phyloP scores from a whole-genome alignment of 2,888 invertebrate species.

The Eilema griseolum region DNA sequence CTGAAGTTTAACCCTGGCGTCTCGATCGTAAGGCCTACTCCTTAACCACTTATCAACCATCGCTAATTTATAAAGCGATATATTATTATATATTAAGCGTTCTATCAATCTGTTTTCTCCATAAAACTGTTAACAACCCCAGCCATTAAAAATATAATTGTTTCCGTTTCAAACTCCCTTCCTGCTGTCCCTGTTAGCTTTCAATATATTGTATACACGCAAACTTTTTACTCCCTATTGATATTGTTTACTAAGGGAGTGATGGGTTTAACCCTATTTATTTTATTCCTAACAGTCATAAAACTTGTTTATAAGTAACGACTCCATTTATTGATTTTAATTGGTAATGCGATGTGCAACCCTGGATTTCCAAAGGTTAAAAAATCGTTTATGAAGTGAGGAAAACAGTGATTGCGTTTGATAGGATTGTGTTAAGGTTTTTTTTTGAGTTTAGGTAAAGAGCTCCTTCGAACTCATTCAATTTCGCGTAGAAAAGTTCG shows the following conservation, averaged over 20 bases:
- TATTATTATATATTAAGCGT: too few relatives aligned
- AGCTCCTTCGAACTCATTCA: too few relatives aligned
- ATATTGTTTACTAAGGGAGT: conserved; percentile 23
- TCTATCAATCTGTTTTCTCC: conserved; percentile 23
- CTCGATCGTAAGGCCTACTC: too few relatives aligned
- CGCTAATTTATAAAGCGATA: too few relatives aligned
- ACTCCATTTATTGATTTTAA: conserved; percentile 1
- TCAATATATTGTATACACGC: conserved; percentile 51
- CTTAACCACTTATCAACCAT: too few relatives aligned
- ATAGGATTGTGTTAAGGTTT: not conserved
- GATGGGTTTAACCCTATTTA: conserved; percentile 18
- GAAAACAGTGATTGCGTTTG: not conserved
- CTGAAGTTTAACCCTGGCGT: too few relatives aligned
- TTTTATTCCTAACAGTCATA: conserved; percentile 17
- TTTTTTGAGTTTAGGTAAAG: too few relatives aligned
- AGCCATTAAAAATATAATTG: conserved; percentile 51
- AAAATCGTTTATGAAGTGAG: not conserved
- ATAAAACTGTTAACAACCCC: conserved; percentile 27
- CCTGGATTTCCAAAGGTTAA: too few relatives aligned
- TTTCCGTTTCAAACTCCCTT: conserved; percentile 51
- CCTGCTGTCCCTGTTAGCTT: conserved; percentile 44
- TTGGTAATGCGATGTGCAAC: not conserved
- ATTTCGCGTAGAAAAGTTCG: too few relatives aligned
- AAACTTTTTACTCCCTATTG: conserved; percentile 36
- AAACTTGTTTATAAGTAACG: conserved; percentile 10